Base-by-base conservation (phyloP, 2,797 vertebrate species). In the Leptoclinus maculatus region DNA sequence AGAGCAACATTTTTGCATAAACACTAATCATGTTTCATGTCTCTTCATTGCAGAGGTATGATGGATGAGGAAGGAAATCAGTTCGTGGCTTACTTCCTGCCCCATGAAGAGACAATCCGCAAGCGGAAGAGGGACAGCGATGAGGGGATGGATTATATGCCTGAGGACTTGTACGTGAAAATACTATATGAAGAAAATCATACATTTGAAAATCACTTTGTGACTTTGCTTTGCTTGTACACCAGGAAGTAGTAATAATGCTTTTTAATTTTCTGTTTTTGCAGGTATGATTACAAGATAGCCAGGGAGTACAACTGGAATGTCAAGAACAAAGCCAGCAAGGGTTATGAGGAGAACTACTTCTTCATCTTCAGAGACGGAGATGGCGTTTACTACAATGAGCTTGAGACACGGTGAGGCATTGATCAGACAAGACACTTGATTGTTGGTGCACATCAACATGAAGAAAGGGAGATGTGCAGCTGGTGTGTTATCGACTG, bases 11-110 rank as follows among this genome's bases (percentile, higher is more conserved):
- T 64, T 45, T 25, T 49, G 21, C 17, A 12, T 43, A 23, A 72
- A 27, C 9, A 12, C 47, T 43, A 3, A 41, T 47, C 21, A 27
- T 3, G 4, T 39, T 43, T 11, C 1, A 3, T 69, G 13, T 87
- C n/a, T 66, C 32, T 56, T 10, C 36, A 60, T 16, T 51, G 21
- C 90, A 99, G 97, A 83, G 98, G 98, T 78, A 99, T 99, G 98
- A 99, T 99, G 98, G 98, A 99, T 2, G 98, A 99, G 84, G 98
- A 99, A 89, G 97, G 98, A 79, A 99, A 99, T 89, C 98, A 99
- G 92, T 99, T 99, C 84, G 97, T 99, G 90, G 98, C 98, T 38
- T 99, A 99, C 92, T 99, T 99, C 91, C 88, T 99, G 59, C 98
- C 98, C 0, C 95, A 97, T 66, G 98, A 99, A 60, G 97, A 98